A percentile compares a stretch with the other conserved stretches of the same genome.
phyloP scores from a whole-genome alignment of 2,888 invertebrate genomes.

The Eristalis tenax region DNA sequence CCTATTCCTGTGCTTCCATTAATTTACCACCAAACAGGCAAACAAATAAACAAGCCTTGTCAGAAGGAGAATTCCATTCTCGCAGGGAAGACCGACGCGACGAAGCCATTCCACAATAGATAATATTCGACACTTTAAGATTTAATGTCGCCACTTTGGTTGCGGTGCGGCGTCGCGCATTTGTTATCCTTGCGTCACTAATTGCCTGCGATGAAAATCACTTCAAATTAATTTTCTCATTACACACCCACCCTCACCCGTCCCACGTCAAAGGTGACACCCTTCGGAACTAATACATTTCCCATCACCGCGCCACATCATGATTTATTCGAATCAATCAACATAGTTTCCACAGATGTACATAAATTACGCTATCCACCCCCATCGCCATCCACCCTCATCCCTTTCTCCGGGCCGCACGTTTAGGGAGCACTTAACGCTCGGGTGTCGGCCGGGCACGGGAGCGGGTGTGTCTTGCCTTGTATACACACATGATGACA shows the following conservation, averaged over 20 bases:
- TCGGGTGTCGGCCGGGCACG: conserved; percentile 13
- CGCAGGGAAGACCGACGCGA: not conserved
- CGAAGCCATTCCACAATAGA: not conserved
- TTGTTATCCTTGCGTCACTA: conserved; percentile 67
- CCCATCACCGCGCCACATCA: conserved; percentile 61
- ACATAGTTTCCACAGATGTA: conserved; percentile 70
- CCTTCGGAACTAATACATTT: conserved; percentile 52
- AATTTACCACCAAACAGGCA: conserved; percentile 14
- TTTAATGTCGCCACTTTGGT: conserved; percentile 65
- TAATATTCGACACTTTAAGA: conserved; percentile 49
- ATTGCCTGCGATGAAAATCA: conserved; percentile 69
- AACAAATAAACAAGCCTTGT: conserved; percentile 28
- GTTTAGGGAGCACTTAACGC: conserved; percentile 52
- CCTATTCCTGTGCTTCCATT: not conserved
- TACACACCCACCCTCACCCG: conserved; percentile 11
- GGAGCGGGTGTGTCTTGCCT: conserved; percentile 18
- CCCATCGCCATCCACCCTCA: not conserved
- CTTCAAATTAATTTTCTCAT: conserved; percentile 70
- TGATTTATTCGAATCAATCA: conserved; percentile 72
- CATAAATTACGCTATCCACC: conserved; percentile 53
- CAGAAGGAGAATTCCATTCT: conserved; percentile 27
- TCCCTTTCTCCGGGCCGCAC: too few relatives aligned
- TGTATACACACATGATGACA: conserved; percentile 60
- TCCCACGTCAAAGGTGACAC: not conserved
- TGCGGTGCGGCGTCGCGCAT: conserved; percentile 37